Evolutionary conservation across 2,113 vertebrate genomes (phyloP).

Genomic region (Tyto alba): DNA sequence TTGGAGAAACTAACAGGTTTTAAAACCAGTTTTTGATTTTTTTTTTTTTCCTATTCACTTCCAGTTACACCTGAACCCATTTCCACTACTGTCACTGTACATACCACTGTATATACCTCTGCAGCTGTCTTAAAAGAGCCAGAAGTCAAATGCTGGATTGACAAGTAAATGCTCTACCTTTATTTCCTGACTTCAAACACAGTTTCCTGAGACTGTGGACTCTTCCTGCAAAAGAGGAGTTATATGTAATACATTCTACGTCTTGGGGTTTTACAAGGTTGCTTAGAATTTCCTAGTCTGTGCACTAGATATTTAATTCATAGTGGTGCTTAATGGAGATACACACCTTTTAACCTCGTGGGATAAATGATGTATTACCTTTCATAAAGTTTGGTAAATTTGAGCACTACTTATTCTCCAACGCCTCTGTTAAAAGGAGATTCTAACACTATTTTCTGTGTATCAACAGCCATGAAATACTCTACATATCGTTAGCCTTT

Average conservation of each 20-base stretch:
- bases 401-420: neutral
- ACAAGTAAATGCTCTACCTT: neutral
- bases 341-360: accelerated
- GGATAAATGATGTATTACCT: neutral
- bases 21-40: neutral
- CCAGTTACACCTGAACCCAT: neutral
- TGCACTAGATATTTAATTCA: neutral
- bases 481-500: conserved; percentile 36
- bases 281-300: neutral
- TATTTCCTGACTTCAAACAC: neutral
- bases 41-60: neutral
- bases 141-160: neutral
- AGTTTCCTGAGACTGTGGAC: neutral
- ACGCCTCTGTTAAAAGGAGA: neutral
- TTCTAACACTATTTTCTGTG: neutral
- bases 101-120: neutral
- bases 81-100: neutral
- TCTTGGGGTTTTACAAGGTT: neutral
- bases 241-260: accelerated
- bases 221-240: neutral
- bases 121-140: neutral
- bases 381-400: neutral
- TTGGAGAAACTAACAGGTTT: accelerated
- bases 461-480: neutral
- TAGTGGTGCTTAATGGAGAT: neutral